phyloP scores from a whole-genome alignment of 2,797 vertebrate species.

The Crax fasciolata region DNA sequence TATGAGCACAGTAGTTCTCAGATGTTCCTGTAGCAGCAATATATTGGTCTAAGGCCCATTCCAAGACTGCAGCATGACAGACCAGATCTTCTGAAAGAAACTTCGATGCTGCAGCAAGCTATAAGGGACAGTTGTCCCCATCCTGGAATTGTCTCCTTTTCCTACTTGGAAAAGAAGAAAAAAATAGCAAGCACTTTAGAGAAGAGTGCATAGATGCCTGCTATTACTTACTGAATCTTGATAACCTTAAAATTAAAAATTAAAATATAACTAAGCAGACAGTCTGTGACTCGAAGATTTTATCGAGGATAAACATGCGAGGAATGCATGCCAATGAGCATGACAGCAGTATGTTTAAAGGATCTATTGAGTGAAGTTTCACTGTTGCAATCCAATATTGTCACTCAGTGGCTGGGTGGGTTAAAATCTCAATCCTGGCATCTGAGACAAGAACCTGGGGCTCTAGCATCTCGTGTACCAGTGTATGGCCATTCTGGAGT shows the following conservation, averaged over 20 bases:
- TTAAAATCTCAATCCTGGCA: not conserved
- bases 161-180: not conserved
- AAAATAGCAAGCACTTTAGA: not conserved
- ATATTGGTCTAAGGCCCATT: not conserved
- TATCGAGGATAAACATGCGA: not conserved
- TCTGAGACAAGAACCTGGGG: not conserved
- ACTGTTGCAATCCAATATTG: not conserved
- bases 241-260: not conserved
- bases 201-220: not conserved
- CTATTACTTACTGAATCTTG: not conserved
- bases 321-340: not conserved
- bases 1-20: not conserved
- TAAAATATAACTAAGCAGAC: not conserved
- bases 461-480: not conserved
- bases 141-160: not conserved
- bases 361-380: not conserved
- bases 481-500: not conserved
- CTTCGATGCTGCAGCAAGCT: not conserved
- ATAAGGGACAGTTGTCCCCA: rapidly evolving
- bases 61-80: not conserved
- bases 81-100: not conserved
- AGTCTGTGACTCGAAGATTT: not conserved
- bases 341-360: not conserved
- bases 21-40: not conserved
- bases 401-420: not conserved